Base-by-base conservation (phyloP, 2,113 vertebrate genomes). In the Microcebus tavaratra region DNA sequence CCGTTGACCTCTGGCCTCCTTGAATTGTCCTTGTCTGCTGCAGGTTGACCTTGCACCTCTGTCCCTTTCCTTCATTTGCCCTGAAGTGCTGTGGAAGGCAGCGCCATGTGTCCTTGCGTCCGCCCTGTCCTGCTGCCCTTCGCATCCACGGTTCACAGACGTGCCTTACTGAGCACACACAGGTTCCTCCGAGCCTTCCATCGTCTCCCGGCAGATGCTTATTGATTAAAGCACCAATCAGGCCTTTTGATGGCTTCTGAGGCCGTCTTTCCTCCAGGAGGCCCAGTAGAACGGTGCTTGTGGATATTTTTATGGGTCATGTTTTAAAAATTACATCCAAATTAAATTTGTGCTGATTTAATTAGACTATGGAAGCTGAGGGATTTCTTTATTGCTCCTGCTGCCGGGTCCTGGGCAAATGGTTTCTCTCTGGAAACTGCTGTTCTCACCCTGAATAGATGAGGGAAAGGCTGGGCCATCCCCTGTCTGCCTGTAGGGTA, bases 341-440 rank as follows among this genome's bases (percentile, higher is more conserved):
- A 97, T 96, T 95, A 94, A 95, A 96, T 96, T 73, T 97, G 81
- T 93, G 94, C 89, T 96, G 85, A 96, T 93, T 92, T 94, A 96
- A 95, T 95, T 91, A 96, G 95, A 82, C 79, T 70, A 42, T 48
- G 23, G 67, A 95, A 97, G 92, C 92, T 1, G 8, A 87, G 94
- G 92, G 95, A 89, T 63, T 95, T 85, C 59, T 82, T 96, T 53
- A 91, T 81, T 27, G 18, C 55, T 84, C n/a, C 82, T 36, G 31
- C 85, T 61, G 9, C 83, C 78, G 59, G 93, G 53, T 88, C 82
- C 79, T 2, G 9, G 50, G 91, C 45, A 57, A 88, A 81, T 0
- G 17, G 8, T 25, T 48, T 83, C 63, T 94, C 36, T 95, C 84
- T 85, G 84, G 90, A 84, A 93, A 63, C n/a, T 34, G 75, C 36